Evolutionary conservation across 1,140 invertebrate genomes (phyloP).

Genomic region (Eupristina koningsbergeri): DNA sequence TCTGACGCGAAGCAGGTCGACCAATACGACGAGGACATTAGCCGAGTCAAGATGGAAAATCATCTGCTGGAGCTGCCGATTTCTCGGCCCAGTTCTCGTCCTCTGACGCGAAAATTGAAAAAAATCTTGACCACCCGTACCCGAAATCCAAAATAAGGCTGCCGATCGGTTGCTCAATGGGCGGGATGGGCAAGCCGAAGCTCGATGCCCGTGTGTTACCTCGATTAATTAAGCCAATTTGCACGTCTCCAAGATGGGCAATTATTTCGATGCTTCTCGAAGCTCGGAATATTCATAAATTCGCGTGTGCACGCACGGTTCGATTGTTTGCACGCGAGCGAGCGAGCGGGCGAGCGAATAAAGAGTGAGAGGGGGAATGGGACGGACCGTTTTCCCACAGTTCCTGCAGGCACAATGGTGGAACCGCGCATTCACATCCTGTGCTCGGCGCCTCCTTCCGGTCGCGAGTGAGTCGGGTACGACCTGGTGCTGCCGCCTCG

Average conservation of each 20-base stretch:
- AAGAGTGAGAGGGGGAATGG: no score
- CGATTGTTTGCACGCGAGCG: conserved; percentile 11
- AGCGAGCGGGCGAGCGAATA: not conserved
- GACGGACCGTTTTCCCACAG: conserved; percentile 62
- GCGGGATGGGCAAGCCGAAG: no score
- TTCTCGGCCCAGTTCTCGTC: conserved; percentile 22
- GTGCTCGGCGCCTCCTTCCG: conserved; percentile 51
- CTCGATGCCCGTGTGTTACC: not conserved
- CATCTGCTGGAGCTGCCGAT: conserved; percentile 41
- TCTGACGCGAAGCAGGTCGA: not conserved
- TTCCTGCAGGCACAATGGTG: conserved; percentile 63
- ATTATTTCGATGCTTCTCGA: no score
- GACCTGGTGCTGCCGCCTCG: not conserved
- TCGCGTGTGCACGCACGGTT: not conserved
- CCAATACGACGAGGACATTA: not conserved
- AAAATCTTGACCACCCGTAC: not conserved
- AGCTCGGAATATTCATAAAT: conserved; percentile 54
- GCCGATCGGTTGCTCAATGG: no score
- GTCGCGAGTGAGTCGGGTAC: not conserved
- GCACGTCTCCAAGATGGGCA: no score
- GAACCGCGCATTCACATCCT: conserved; percentile 63
- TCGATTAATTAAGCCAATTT: not conserved
- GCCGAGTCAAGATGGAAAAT: conserved; percentile 19
- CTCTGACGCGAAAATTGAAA: conserved; percentile 26
- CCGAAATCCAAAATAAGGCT: no score